Percentiles rank a stretch among this genome's conserved stretches.
Conservation (phyloP, 2,888 invertebrate species). For the Limnephilus rhombicus region DNA sequence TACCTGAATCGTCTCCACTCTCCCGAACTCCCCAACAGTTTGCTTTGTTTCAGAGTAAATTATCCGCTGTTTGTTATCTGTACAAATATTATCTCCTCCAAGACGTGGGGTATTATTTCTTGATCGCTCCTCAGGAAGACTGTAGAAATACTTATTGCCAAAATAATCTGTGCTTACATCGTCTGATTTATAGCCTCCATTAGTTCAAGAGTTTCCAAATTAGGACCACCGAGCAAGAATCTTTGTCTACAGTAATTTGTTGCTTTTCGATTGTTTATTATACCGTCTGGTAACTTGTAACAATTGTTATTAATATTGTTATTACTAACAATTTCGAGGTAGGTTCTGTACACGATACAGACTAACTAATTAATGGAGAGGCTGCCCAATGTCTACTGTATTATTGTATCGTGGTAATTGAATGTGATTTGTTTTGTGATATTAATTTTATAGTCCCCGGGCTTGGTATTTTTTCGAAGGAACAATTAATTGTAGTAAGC, state of each 20-base stretch:
- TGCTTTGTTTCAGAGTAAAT: not conserved
- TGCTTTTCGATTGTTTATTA: not conserved
- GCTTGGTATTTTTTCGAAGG: not conserved
- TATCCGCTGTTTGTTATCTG: not conserved
- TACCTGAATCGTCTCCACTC: not conserved
- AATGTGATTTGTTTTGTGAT: not conserved
- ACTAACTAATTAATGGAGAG: not conserved
- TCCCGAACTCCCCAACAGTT: not conserved
- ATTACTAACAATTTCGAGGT: not conserved
- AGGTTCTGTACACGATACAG: not conserved
- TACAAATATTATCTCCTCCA: not conserved
- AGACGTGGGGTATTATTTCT: not conserved
- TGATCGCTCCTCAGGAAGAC: constrained; percentile 4
- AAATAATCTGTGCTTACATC: constrained; percentile 3
- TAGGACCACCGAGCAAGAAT: constrained; percentile 31
- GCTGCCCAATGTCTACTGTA: not conserved
- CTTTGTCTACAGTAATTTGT: not conserved
- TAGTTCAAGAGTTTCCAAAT: constrained; percentile 3
- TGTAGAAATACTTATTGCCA: not conserved
- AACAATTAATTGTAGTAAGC: not conserved
- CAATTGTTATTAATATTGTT: not conserved
- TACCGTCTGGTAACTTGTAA: not conserved
- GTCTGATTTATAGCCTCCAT: constrained; percentile 6
- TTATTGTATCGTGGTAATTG: not conserved
- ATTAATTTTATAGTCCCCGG: not conserved